phyloP scores from a whole-genome alignment of 2,113 vertebrate species.

The Corythornis madagascariensis region DNA sequence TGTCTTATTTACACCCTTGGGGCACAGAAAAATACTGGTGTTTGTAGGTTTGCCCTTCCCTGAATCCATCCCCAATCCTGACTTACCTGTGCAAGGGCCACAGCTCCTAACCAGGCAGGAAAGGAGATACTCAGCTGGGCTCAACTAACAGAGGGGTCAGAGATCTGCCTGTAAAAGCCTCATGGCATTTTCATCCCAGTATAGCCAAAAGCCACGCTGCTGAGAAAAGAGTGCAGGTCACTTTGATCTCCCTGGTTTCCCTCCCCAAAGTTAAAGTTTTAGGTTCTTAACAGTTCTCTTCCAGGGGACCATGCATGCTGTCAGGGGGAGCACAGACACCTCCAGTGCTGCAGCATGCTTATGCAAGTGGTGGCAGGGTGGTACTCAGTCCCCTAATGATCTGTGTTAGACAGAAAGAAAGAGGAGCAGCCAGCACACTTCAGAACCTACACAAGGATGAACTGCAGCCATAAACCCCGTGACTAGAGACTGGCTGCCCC shows the following conservation, averaged over 20 bases:
- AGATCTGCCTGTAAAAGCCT: neutral
- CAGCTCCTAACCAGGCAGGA: neutral
- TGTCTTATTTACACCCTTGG: neutral
- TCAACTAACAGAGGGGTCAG: rapidly evolving
- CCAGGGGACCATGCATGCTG: neutral
- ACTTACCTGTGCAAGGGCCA: neutral
- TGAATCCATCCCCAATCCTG: neutral
- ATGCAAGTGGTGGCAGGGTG: neutral
- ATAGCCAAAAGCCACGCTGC: neutral
- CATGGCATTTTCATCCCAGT: neutral
- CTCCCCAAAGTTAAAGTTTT: neutral
- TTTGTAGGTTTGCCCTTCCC: neutral
- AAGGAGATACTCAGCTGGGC: neutral
- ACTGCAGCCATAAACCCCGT: rapidly evolving
- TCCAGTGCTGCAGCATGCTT: neutral
- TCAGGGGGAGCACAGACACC: neutral
- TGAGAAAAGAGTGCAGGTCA: neutral
- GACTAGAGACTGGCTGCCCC: rapidly evolving
- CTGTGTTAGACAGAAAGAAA: neutral
- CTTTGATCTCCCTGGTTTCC: neutral
- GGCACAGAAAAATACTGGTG: neutral
- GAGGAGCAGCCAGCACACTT: neutral
- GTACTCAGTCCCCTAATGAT: neutral
- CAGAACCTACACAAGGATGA: neutral
- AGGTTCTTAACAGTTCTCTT: neutral